phyloP scores from a whole-genome alignment of 2,113 vertebrate species.

The Toxotes chatareus region DNA sequence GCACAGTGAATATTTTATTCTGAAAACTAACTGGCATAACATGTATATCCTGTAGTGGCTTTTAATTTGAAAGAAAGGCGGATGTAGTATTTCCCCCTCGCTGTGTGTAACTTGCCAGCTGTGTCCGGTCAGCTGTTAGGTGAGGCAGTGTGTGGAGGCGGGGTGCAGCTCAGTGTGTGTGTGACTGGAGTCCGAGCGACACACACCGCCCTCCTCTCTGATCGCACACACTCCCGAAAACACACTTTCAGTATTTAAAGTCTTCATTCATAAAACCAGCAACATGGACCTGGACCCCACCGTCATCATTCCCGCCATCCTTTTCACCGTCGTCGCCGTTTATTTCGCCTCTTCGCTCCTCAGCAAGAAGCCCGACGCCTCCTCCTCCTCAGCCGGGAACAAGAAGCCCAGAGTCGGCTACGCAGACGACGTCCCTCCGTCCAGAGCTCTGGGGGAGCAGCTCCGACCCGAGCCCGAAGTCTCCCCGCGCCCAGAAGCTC shows the following conservation, averaged over 20 bases:
- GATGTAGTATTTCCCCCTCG: background rate
- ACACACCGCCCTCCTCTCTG: slow-evolving; percentile 1
- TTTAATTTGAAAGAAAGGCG: slow-evolving; percentile 29
- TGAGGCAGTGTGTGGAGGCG: background rate
- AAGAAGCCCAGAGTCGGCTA: slow-evolving; percentile 51
- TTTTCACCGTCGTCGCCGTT: slow-evolving; percentile 79
- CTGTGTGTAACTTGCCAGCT: background rate
- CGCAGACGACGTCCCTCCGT: slow-evolving; percentile 53
- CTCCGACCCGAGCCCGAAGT: background rate
- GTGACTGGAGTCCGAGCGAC: slow-evolving; percentile 12
- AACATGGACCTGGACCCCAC: slow-evolving; percentile 76
- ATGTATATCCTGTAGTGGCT: background rate
- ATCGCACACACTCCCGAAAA: background rate
- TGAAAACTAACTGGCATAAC: background rate
- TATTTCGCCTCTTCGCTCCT: slow-evolving; percentile 70
- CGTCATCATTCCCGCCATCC: slow-evolving; percentile 73
- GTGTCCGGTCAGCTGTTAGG: slow-evolving; percentile 9
- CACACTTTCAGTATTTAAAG: background rate
- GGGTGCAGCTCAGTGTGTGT: slow-evolving; percentile 34
- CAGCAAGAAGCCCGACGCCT: slow-evolving; percentile 56
- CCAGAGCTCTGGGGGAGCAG: slow-evolving; percentile 40
- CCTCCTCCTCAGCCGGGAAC: slow-evolving; percentile 30
- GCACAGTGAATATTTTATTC: background rate
- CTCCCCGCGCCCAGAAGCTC: slow-evolving; percentile 12
- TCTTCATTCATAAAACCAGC: background rate